phyloP scores from a whole-genome alignment of 2,888 invertebrate species.

The Dione vanillae region DNA sequence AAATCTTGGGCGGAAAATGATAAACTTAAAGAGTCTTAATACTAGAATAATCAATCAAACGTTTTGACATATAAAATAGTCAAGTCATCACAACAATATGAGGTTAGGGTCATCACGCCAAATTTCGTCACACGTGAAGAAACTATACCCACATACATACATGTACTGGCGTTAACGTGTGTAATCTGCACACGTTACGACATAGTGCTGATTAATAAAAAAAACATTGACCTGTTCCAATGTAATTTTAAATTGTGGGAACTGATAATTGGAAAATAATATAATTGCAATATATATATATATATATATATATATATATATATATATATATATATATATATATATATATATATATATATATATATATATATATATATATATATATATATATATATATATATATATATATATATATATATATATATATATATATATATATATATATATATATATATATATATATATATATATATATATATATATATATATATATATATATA shows the following conservation, averaged over 20 bases:
- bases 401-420: too few species aligned
- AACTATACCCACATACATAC: slow-evolving; percentile 8
- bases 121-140: slow-evolving; percentile 9
- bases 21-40: too few species aligned
- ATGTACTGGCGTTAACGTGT: slow-evolving; percentile 11
- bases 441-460: too few species aligned
- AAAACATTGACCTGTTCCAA: slow-evolving; percentile 14
- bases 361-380: too few species aligned
- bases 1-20: too few species aligned
- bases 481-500: too few species aligned
- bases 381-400: too few species aligned
- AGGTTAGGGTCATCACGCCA: slow-evolving; percentile 26
- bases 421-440: too few species aligned
- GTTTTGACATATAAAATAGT: background rate
- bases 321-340: too few species aligned
- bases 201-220: slow-evolving; percentile 22
- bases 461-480: too few species aligned
- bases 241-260: slow-evolving; percentile 13
- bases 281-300: background rate
- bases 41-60: slow-evolving; percentile 12
- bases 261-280: background rate
- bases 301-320: too few species aligned
- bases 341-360: too few species aligned
- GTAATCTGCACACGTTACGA: slow-evolving; percentile 20
- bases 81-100: slow-evolving; percentile 5